A percentile compares a stretch with the other conserved stretches of the same genome.
These are phyloP conservation scores for Temnopleurus reevesii DNA, from an alignment of 53 echinoderm and acorn worm genomes.

Conservation along the genomic window DNA sequence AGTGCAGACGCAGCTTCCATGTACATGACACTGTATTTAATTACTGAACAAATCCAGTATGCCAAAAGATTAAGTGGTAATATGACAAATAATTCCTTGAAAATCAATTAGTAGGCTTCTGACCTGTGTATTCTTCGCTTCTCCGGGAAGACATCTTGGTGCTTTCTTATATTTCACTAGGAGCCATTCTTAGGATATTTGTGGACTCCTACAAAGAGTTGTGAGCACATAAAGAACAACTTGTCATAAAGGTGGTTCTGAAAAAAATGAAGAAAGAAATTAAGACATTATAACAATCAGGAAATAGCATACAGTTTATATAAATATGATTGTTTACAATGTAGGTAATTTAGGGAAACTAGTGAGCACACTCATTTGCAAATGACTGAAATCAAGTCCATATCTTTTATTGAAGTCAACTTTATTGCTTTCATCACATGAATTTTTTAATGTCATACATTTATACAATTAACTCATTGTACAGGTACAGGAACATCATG, in stretches of 20 bases:
- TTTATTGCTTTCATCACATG: not conserved
- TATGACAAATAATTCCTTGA: too few relatives aligned
- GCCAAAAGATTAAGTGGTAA: too few relatives aligned
- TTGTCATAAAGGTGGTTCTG: conserved; percentile 2
- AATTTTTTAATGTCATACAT: too few relatives aligned
- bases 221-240: not conserved
- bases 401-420: not conserved
- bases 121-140: conserved; percentile 60
- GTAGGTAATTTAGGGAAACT: not conserved
- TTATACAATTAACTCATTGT: too few relatives aligned
- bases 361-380: not conserved
- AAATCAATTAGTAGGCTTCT: not conserved
- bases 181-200: conserved; percentile 9
- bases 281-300: not conserved
- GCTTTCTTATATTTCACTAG: conserved; percentile 9
- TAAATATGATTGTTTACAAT: not conserved
- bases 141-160: conserved; percentile 54
- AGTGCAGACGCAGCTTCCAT: too few relatives aligned
- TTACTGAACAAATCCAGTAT: too few relatives aligned
- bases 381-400: not conserved
- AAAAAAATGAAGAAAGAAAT: not conserved
- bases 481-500: too few relatives aligned
- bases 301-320: too few relatives aligned
- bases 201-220: not conserved
- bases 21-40: too few relatives aligned